Percentiles rank a stretch among this genome's conserved stretches.
Evolutionary conservation across 1,140 invertebrate species (phyloP).

Genomic region (Cheumatopsyche charites): DNA sequence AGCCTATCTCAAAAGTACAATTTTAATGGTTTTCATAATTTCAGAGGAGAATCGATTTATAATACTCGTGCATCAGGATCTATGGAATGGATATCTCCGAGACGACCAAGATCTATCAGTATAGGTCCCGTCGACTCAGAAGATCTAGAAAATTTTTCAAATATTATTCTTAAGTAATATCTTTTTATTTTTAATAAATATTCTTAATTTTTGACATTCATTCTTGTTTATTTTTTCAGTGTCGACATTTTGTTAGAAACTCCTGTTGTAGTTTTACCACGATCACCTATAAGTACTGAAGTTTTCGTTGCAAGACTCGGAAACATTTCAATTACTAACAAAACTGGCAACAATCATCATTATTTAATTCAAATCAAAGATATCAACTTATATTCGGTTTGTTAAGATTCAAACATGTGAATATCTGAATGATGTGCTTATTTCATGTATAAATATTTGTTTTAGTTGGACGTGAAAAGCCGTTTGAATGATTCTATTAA

Average conservation of each 20-base stretch:
- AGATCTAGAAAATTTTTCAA: slow-evolving; percentile 50
- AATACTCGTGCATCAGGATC: slow-evolving; percentile 61
- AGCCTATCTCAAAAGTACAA: neutral
- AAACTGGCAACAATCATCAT: slow-evolving; percentile 56
- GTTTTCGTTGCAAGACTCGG: slow-evolving; percentile 94
- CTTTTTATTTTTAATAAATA: neutral
- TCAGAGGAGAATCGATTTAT: slow-evolving; percentile 60
- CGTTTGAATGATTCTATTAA: slow-evolving; percentile 27
- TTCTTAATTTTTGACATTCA: neutral
- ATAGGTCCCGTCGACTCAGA: slow-evolving; percentile 55
- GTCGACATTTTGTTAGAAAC: slow-evolving; percentile 83
- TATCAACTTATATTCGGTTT: slow-evolving; percentile 81
- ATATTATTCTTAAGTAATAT: slow-evolving; percentile 54
- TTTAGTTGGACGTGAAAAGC: slow-evolving; percentile 43
- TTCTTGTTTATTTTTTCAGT: slow-evolving; percentile 52
- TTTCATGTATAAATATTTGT: neutral
- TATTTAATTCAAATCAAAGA: slow-evolving; percentile 76
- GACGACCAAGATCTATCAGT: slow-evolving; percentile 54
- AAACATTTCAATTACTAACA: slow-evolving; percentile 75
- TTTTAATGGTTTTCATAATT: slow-evolving; percentile 14
- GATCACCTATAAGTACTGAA: slow-evolving; percentile 75
- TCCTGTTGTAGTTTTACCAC: slow-evolving; percentile 87
- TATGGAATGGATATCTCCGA: slow-evolving; percentile 56
- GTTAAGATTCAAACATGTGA: neutral
- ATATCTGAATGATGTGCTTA: neutral